Conservation (phyloP, 2,797 vertebrate genomes). For the Danio jaintianensis region DNA sequence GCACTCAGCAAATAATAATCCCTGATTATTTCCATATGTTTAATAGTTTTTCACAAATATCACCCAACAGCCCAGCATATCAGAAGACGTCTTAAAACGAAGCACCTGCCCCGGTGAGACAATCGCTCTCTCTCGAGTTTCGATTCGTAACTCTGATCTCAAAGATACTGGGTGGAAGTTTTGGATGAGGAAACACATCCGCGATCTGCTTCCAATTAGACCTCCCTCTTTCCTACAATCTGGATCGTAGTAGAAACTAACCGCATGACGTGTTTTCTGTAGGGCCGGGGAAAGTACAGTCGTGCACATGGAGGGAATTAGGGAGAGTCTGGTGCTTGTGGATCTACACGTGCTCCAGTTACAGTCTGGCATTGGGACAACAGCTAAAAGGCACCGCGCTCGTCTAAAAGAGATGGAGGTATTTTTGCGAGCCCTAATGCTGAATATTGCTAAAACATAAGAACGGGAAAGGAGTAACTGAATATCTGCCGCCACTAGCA, state of each 20-base stretch:
- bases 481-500: constrained; percentile 42
- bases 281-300: constrained; percentile 1
- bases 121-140: constrained; percentile 26
- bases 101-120: constrained; percentile 46
- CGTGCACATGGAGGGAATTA: constrained; percentile 49
- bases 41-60: constrained; percentile 9
- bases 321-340: constrained; percentile 34
- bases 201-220: constrained; percentile 44
- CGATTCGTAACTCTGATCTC: constrained; percentile 29
- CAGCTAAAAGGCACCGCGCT: constrained; percentile 22
- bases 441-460: constrained; percentile 36
- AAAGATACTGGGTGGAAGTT: constrained; percentile 39
- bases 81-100: constrained; percentile 4
- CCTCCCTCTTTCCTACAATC: constrained; percentile 20
- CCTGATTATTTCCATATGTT: constrained; percentile 42
- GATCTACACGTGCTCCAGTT: constrained; percentile 39
- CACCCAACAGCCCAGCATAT: background rate
- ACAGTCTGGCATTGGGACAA: constrained; percentile 47
- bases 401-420: constrained; percentile 24
- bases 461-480: constrained; percentile 29
- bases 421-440: constrained; percentile 29
- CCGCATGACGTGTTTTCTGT: constrained; percentile 17
- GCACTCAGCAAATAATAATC: constrained; percentile 35
- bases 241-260: constrained; percentile 11
- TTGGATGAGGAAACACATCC: constrained; percentile 31